phyloP scores from a whole-genome alignment of 2,113 vertebrate genomes.

The Carlito syrichta region DNA sequence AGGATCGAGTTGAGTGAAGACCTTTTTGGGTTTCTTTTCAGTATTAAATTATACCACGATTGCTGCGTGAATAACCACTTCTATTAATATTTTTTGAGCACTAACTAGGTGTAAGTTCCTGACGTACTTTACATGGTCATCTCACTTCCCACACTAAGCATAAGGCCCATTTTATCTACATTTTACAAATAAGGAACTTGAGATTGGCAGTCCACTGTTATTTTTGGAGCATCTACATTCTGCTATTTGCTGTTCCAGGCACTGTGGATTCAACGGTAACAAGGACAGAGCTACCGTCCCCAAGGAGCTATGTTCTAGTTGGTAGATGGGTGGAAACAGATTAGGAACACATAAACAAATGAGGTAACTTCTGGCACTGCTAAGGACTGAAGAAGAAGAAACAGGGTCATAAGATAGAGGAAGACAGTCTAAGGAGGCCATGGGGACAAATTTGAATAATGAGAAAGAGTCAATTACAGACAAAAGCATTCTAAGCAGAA shows the following conservation, averaged over 20 bases:
- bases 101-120: not conserved
- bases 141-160: not conserved
- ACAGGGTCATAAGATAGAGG: not conserved
- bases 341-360: not conserved
- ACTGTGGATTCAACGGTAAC: not conserved
- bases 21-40: not conserved
- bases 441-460: not conserved
- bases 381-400: not conserved
- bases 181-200: not conserved
- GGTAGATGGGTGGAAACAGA: not conserved
- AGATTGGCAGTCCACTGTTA: not conserved
- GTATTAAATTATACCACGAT: not conserved
- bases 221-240: not conserved
- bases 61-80: accelerated
- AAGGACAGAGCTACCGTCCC: not conserved
- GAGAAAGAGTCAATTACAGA: not conserved
- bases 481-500: not conserved
- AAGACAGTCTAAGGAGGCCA: not conserved
- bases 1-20: not conserved
- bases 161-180: not conserved
- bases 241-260: not conserved
- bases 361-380: not conserved
- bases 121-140: not conserved
- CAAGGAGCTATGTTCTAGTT: not conserved
- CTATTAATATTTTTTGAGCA: not conserved